Evolutionary conservation across 2,113 vertebrate genomes (phyloP).

Genomic region (Dinomys branickii): DNA sequence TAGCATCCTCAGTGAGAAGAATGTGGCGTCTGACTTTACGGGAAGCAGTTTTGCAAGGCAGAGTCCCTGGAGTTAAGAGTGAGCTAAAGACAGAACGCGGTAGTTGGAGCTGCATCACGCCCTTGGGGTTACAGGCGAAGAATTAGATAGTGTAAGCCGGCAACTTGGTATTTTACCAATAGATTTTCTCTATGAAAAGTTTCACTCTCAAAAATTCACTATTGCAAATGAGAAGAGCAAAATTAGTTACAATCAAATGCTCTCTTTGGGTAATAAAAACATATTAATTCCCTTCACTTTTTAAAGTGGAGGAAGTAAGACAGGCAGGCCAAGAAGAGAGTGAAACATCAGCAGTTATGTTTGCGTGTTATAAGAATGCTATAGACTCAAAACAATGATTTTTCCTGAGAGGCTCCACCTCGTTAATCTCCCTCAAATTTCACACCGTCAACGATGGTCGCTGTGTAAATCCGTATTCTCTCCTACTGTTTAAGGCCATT

Average conservation of each 20-base stretch:
- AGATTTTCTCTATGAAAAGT: constrained; percentile 23
- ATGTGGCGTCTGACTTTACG: background rate
- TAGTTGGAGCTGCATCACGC: background rate
- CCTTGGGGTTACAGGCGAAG: background rate
- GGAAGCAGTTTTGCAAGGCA: constrained; percentile 22
- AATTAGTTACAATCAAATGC: constrained; percentile 24
- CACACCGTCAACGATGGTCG: constrained; percentile 48
- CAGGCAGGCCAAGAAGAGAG: background rate
- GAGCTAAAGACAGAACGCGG: background rate
- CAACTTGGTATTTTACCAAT: constrained; percentile 36
- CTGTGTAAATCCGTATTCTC: constrained; percentile 81
- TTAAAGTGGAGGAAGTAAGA: constrained; percentile 15
- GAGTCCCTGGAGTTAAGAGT: background rate
- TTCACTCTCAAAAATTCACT: background rate
- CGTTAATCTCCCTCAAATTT: constrained; percentile 53
- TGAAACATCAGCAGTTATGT: background rate
- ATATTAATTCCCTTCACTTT: background rate
- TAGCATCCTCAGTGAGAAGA: background rate
- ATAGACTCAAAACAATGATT: background rate
- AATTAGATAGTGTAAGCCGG: background rate
- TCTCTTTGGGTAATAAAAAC: background rate
- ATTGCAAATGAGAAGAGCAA: constrained; percentile 19
- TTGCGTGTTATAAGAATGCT: background rate
- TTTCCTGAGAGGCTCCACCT: constrained; percentile 34
- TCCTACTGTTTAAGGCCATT: constrained; percentile 78